A percentile compares a stretch with the other conserved stretches of the same genome.
Conservation (phyloP, 2,113 vertebrate species). For the Eulemur rufifrons region DNA sequence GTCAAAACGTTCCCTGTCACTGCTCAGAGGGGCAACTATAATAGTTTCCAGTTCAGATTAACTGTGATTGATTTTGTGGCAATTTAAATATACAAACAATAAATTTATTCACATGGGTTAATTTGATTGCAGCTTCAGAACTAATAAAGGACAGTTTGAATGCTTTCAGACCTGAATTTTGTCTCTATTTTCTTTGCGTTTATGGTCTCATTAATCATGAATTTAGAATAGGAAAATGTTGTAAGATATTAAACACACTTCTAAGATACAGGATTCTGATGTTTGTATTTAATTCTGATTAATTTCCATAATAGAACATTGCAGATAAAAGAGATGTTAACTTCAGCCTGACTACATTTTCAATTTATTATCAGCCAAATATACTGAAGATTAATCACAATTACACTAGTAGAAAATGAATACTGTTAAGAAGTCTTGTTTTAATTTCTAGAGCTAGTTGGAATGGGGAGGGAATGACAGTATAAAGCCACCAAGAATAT, state of each 20-base stretch:
- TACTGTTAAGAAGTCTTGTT: conserved; percentile 11
- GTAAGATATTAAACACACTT: conserved; percentile 58
- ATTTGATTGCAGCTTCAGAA: conserved; percentile 51
- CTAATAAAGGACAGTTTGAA: conserved; percentile 56
- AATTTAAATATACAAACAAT: conserved; percentile 60
- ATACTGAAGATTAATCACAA: conserved; percentile 43
- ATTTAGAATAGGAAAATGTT: conserved; percentile 63
- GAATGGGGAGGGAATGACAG: background rate
- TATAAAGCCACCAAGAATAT: background rate
- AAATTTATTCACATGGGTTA: conserved; percentile 48
- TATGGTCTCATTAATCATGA: conserved; percentile 54
- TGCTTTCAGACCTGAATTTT: conserved; percentile 52
- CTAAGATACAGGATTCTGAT: conserved; percentile 41
- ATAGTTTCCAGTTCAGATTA: conserved; percentile 59
- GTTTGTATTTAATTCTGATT: conserved; percentile 73
- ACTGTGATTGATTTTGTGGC: conserved; percentile 49
- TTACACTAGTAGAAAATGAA: conserved; percentile 53
- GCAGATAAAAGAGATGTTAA: conserved; percentile 19
- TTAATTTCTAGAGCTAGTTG: conserved; percentile 25
- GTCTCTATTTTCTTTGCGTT: conserved; percentile 58
- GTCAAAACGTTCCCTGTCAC: background rate
- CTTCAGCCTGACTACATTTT: conserved; percentile 54
- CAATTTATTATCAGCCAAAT: conserved; percentile 63
- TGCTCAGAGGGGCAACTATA: conserved; percentile 23
- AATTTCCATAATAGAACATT: conserved; percentile 59